These are phyloP conservation scores for Euplagia quadripunctaria DNA, from an alignment of 2,888 invertebrate species.

Conservation along the genomic window DNA sequence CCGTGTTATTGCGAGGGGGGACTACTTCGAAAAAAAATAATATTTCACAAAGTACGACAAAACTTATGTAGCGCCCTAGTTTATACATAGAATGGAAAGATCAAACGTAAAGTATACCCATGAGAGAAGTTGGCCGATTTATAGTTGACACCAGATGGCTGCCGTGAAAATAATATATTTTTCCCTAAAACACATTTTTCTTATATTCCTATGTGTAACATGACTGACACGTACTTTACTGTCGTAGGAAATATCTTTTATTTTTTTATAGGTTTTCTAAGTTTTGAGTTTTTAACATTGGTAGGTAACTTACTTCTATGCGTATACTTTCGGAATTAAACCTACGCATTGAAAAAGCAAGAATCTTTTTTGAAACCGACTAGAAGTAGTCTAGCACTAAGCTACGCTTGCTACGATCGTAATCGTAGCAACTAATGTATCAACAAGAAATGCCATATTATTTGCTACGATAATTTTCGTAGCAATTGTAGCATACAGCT, in stretches of 20 bases:
- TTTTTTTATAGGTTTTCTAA: not conserved
- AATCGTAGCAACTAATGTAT: not conserved
- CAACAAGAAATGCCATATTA: not conserved
- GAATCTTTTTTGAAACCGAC: not conserved
- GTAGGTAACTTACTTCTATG: not conserved
- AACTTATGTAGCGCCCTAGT: too few species aligned
- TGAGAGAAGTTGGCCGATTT: constrained; percentile 10
- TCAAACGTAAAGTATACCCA: constrained; percentile 12
- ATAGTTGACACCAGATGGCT: constrained; percentile 12
- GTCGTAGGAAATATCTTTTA: constrained; percentile 19
- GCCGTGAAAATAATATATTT: constrained; percentile 17
- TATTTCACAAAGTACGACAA: too few species aligned
- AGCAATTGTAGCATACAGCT: constrained; percentile 2
- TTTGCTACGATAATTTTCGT: not conserved
- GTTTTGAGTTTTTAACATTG: not conserved
- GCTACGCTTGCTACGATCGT: not conserved
- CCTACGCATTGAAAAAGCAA: not conserved
- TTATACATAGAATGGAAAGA: constrained; percentile 1
- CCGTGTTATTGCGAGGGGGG: too few species aligned
- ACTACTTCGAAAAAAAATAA: too few species aligned
- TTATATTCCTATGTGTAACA: constrained; percentile 15
- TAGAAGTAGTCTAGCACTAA: not conserved
- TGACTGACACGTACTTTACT: constrained; percentile 12
- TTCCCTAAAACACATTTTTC: constrained; percentile 15
- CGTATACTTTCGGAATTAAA: too few species aligned